Evolutionary conservation across 2,797 vertebrate genomes (phyloP).

Genomic region (Coregonus sp.): DNA sequence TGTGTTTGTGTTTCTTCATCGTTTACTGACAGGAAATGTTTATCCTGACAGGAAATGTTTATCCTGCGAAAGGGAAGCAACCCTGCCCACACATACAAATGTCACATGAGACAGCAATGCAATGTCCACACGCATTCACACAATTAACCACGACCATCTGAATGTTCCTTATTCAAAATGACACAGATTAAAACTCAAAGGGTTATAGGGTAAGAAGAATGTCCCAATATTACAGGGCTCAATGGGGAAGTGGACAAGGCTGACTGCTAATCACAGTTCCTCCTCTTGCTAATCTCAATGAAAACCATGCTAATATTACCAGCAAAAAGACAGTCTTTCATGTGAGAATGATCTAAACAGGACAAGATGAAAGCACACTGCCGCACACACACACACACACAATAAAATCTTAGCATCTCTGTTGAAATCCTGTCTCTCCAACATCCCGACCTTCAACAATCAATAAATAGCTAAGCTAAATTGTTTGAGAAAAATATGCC

Average conservation of each 20-base stretch:
- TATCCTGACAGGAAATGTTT: slow-evolving; percentile 81
- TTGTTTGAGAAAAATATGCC: background rate
- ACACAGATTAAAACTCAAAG: background rate
- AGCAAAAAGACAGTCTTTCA: slow-evolving; percentile 42
- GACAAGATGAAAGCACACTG: slow-evolving; percentile 53
- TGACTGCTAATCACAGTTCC: slow-evolving; percentile 53
- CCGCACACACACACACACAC: slow-evolving; percentile 18
- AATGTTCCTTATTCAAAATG: too few species aligned
- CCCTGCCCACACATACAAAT: slow-evolving; percentile 35
- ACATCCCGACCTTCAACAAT: background rate
- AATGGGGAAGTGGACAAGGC: slow-evolving; percentile 63
- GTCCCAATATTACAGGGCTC: too few species aligned
- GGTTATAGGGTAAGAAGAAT: background rate
- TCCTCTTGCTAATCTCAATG: slow-evolving; percentile 40
- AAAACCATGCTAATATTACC: slow-evolving; percentile 56
- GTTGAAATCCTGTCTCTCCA: background rate
- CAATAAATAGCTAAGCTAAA: background rate
- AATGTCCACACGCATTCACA: slow-evolving; percentile 12
- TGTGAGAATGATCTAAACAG: slow-evolving; percentile 52
- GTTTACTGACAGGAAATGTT: slow-evolving; percentile 80
- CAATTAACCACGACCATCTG: too few species aligned
- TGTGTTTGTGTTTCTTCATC: slow-evolving; percentile 39
- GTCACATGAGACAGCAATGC: slow-evolving; percentile 25
- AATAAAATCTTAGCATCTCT: background rate
- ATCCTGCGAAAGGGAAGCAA: slow-evolving; percentile 76